Conservation (phyloP, 92 coral and sea anemone genomes). For the Phymanthus crucifer region DNA sequence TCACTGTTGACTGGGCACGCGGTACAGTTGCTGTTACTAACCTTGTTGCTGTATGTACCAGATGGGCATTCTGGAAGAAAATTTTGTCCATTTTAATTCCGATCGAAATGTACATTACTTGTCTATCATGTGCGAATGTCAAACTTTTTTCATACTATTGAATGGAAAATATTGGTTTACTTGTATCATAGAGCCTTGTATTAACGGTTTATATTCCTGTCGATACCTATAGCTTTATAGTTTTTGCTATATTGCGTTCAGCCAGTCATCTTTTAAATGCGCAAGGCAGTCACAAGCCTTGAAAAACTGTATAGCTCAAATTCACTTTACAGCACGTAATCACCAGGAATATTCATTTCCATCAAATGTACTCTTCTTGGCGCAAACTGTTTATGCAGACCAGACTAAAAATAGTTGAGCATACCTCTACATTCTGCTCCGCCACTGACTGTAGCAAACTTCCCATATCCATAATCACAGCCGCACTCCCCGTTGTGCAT, state of each 20-base stretch:
- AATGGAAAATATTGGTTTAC: too few relatives aligned
- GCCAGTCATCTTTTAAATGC: too few relatives aligned
- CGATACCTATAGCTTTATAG: too few relatives aligned
- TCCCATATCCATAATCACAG: conserved; percentile 62
- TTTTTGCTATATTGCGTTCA: too few relatives aligned
- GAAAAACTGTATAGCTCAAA: too few relatives aligned
- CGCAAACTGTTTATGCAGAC: not conserved
- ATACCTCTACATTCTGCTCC: conserved; percentile 35
- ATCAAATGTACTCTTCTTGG: not conserved
- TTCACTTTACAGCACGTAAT: too few relatives aligned
- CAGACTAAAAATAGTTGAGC: too few relatives aligned
- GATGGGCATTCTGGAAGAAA: conserved; percentile 40
- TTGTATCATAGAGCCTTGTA: too few relatives aligned
- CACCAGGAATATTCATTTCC: not conserved
- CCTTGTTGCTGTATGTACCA: conserved; percentile 47
- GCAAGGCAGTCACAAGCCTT: too few relatives aligned
- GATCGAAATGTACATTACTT: not conserved
- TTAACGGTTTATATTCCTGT: too few relatives aligned
- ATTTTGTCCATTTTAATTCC: not conserved
- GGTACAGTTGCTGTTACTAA: conserved; percentile 49
- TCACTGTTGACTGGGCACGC: conserved; percentile 63
- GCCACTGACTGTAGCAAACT: conserved; percentile 20
- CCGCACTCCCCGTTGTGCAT: conserved; percentile 40
- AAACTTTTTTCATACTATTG: not conserved
- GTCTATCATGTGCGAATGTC: not conserved